Base-by-base conservation (phyloP, 2,113 vertebrate genomes). In the Hucho hucho region DNA sequence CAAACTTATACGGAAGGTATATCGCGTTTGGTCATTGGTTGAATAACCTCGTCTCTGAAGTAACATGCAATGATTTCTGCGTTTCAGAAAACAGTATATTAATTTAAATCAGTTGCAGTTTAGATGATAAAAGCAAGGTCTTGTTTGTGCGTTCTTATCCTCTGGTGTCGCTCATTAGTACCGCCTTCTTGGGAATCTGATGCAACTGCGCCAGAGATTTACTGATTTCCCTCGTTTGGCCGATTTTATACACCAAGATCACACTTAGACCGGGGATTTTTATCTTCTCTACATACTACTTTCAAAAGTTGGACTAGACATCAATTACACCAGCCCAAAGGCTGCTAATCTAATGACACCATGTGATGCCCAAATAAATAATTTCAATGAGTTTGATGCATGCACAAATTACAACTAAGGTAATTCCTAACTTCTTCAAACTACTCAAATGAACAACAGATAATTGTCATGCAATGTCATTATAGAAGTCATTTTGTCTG, bases 141-240 rank as follows among this genome's bases (percentile, higher is more conserved):
- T 20, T 16, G 29, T 6, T 47, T 28, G 16, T 43, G 56, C 4
- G 25, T 43, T 28, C 29, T 59, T 22, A 12, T 69, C 12, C 46
- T 4, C 63, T 28, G 49, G 49, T 18, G 26, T 14, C 3, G 32
- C 49, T 7, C 3, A 67, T 72, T 69, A 86, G 88, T 80, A 87
- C 89, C 91, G 86, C 82, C 86, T 37, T 24, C 70, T 29, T 1
- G 16, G 1, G 24, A 81, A 86, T 94, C 93, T 97, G 96, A 97
- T 95, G 96, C 95, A 97, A 97, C 93, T 95, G 69, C 75, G 81
- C 76, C 6, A 24, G 14, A 70, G 6, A 70, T 72, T 93, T 93
- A 81, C 70, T 9, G 74, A 4, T 66, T 12, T 58, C 47, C 69
- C 79, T 83, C 86, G 79, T 56, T 75, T 63, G 28, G 58, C 18